Conservation (phyloP, 1,140 invertebrate genomes). For the Drosophila kepulauana region DNA sequence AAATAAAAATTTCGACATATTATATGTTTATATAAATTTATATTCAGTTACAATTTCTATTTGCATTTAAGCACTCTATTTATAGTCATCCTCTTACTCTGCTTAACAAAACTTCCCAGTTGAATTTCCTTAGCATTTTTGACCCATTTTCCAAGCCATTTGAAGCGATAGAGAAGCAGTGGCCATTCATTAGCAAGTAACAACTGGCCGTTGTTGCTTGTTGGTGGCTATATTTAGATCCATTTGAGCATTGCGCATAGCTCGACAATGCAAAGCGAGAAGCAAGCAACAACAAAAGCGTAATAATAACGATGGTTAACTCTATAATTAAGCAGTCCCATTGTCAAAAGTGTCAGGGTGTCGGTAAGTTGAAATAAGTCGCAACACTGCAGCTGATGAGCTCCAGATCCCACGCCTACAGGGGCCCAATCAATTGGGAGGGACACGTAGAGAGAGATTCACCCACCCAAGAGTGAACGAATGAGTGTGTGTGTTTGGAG, state of each 20-base stretch:
- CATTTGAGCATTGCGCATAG: conserved; percentile 31
- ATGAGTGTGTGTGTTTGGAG: not conserved
- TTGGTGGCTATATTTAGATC: conserved; percentile 53
- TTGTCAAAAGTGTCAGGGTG: conserved; percentile 74
- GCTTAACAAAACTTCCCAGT: not conserved
- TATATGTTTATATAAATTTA: too few relatives aligned
- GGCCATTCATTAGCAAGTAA: conserved; percentile 1
- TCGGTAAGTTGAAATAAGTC: conserved; percentile 67
- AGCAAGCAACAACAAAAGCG: conserved; percentile 4
- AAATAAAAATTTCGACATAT: too few relatives aligned
- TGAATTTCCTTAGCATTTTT: not conserved
- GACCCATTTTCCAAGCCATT: conserved; percentile 3
- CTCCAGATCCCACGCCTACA: conserved; percentile 57
- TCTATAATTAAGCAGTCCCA: conserved; percentile 71
- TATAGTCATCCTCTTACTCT: not conserved
- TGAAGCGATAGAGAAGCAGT: not conserved
- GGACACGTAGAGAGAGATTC: conserved; percentile 9
- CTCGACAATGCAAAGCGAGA: conserved; percentile 19
- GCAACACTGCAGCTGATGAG: conserved; percentile 18
- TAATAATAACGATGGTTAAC: conserved; percentile 41
- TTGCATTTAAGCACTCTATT: not conserved
- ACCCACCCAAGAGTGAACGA: conserved; percentile 17
- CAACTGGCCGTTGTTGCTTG: not conserved
- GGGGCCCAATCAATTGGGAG: conserved; percentile 40
- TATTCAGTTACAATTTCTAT: too few relatives aligned